Base-by-base conservation (phyloP, 2,797 vertebrate species). In the Malurus splendens region DNA sequence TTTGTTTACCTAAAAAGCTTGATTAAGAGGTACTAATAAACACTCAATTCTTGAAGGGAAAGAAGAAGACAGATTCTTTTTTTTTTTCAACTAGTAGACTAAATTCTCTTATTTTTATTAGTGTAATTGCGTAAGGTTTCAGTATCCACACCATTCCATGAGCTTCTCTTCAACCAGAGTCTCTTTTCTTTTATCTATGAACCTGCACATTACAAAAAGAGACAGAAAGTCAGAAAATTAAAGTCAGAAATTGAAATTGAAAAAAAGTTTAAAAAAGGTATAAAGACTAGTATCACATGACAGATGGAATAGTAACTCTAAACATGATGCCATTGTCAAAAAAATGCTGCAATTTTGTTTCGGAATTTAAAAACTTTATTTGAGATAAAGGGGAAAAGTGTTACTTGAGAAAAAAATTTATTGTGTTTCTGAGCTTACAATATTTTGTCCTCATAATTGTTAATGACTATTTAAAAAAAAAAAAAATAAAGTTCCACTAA, bases 391-490 rank as follows among this genome's bases (percentile, higher is more conserved):
- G 1, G 1, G 3, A 20, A 77, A 83, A 18, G 0, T 10, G 1
- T 51, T 23, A 19, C 8, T 67, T 22, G 1, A 72, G 16, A 47
- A 57, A 78, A 79, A 79, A 30, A 0, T 18, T 72, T 19, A 14
- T 55, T 75, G 22, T 71, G 4, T 64, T 33, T 10, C 14, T 68
- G 2, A 1, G 19, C 16, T 42, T 74, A 15, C 6, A 62, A 8
- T 32, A 32, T 44, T 91, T 62, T 67, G 4, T 32, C 7, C 10
- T 56, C 8, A 32, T 10, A 68, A 50, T 4, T 11, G 48, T 13
- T 6, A 82, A 44, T 38, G 3, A 0, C 2, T 41, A 61, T 16
- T 54, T 3, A n/a, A 50, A n/a, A 50, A 23, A 42, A 18, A 20
- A 72, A 33, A 23, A 19, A 19, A 10, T 36, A 2, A 30, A 6